Base-by-base conservation (phyloP, 1,140 invertebrate genomes). In the Diorhabda sublineata region DNA sequence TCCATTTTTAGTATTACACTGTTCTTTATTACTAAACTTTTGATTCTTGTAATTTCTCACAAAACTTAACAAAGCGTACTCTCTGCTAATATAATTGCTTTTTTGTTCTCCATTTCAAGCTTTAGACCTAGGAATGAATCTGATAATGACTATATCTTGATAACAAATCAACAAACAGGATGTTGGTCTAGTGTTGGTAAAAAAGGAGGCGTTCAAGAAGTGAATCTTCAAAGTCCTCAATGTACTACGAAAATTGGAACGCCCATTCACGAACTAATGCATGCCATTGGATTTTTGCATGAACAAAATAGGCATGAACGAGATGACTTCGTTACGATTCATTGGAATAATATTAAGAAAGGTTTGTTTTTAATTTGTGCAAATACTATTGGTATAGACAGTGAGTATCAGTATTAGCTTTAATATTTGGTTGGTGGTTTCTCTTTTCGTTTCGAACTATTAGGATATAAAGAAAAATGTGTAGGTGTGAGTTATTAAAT, bases 261-360 rank as follows among this genome's bases (percentile, higher is more conserved):
- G 0, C 84, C 91, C n/a, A 82, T 92, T 45, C 94, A 96, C 74
- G 94, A 97, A 79, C 79, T 96, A 71, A 90, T 95, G 84, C 94
- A 97, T 73, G 89, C 91, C 0, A 75, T 92, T 26, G 94, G 94
- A 1, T 95, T 96, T 80, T 85, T 92, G 76, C 94, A 97, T 78
- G 93, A 96, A 76, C 94, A 96, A 77, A 94, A 90, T 73, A 84
- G 93, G 42, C 85, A 82, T 43, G 94, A 96, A 72, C 82, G 94
- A 11, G 93, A 95, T 75, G 82, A 88, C 42, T 92, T 85, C 75
- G 88, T 96, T 1, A 82, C 76, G 3, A 87, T 96, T 42, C 81
- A 87, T 47, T 93, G 88, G 80, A 73, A 88, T 2, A 96, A 96
- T 78, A 90, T 96, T 26, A 83, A 86, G 74, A 74, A 79, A 60